Evolutionary conservation across 2,888 invertebrate species (phyloP).

Genomic region (Andrena dorsata): DNA sequence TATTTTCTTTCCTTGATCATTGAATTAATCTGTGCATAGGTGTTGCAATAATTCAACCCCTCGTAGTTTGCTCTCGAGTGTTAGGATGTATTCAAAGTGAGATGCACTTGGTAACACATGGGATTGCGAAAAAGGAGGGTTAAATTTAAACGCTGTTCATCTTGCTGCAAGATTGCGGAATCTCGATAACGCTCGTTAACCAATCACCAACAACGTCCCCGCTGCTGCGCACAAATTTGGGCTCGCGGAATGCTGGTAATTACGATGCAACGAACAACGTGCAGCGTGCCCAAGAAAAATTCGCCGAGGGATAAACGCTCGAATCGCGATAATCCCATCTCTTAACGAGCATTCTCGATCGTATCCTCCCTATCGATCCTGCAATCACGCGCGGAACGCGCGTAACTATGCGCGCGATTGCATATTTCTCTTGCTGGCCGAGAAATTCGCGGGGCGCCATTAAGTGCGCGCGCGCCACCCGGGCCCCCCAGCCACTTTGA

Average conservation of each 20-base stretch:
- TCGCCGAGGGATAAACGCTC: conserved; percentile 12
- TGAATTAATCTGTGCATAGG: too few relatives aligned
- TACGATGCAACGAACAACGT: conserved; percentile 29
- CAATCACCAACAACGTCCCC: background rate
- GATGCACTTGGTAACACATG: too few relatives aligned
- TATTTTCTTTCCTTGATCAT: too few relatives aligned
- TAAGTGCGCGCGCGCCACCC: background rate
- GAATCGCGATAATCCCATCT: conserved; percentile 55
- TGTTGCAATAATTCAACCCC: too few relatives aligned
- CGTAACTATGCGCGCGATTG: conserved; percentile 57
- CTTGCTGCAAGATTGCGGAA: background rate
- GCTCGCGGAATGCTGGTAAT: conserved; percentile 19
- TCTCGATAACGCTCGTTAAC: conserved; percentile 6
- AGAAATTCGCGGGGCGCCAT: conserved; percentile 45
- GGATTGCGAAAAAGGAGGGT: too few relatives aligned
- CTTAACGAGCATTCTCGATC: conserved; percentile 65
- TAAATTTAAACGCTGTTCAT: background rate
- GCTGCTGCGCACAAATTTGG: background rate
- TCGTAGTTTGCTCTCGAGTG: too few relatives aligned
- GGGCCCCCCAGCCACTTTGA: background rate
- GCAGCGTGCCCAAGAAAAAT: background rate
- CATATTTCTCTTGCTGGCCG: conserved; percentile 53
- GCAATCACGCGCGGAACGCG: conserved; percentile 67
- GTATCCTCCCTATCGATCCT: conserved; percentile 68
- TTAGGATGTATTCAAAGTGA: too few relatives aligned